phyloP scores from a whole-genome alignment of 2,797 vertebrate species.

The Lates japonicus region DNA sequence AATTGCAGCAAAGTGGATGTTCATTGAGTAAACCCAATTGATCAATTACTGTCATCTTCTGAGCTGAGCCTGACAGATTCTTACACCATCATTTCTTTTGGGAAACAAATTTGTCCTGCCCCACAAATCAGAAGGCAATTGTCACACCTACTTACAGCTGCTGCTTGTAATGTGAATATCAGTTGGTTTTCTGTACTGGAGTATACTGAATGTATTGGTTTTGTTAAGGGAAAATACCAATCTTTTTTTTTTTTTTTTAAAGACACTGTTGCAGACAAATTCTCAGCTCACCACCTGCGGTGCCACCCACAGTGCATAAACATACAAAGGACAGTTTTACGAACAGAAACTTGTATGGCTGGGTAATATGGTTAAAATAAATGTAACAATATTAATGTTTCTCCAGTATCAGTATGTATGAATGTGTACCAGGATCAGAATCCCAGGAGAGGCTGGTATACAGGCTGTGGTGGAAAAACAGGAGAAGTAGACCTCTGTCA shows the following conservation, averaged over 20 bases:
- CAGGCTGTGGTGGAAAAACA: slow-evolving; percentile 20
- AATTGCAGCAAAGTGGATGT: background rate
- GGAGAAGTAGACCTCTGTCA: slow-evolving; percentile 4
- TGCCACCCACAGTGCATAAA: background rate
- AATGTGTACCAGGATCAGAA: slow-evolving; percentile 15
- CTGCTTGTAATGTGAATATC: background rate
- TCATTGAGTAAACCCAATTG: background rate
- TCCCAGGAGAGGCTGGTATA: slow-evolving; percentile 12
- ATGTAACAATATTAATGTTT: background rate
- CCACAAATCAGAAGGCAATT: background rate
- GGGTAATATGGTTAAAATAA: background rate
- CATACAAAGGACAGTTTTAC: background rate
- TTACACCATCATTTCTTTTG: background rate
- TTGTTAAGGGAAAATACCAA: too few species aligned
- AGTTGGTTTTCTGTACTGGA: background rate
- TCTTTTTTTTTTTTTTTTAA: too few species aligned
- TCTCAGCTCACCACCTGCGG: background rate
- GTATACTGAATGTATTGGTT: background rate
- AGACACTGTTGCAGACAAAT: background rate
- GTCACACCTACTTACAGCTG: slow-evolving; percentile 3
- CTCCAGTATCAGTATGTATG: too few species aligned
- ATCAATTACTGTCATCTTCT: background rate
- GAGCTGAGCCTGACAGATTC: background rate
- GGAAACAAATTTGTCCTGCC: background rate
- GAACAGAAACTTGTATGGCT: too few species aligned